Conservation (phyloP, 1,140 invertebrate genomes). For the Drosophila ohnishii region DNA sequence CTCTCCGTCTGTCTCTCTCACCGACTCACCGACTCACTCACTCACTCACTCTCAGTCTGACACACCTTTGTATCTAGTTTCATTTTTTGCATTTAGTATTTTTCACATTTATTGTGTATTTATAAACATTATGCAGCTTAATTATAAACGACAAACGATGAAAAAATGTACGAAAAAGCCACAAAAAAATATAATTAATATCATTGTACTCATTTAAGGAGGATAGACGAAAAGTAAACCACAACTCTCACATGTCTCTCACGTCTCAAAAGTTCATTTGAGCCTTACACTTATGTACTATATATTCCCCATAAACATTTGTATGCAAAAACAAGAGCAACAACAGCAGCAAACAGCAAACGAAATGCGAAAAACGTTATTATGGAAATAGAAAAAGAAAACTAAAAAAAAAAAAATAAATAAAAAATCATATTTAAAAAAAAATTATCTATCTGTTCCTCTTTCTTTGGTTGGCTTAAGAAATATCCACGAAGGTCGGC, state of each 20-base stretch:
- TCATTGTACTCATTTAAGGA: slow-evolving; percentile 51
- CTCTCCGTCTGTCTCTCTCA: slow-evolving; percentile 17
- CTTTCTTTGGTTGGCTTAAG: slow-evolving; percentile 14
- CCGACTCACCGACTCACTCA: slow-evolving; percentile 46
- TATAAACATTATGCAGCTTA: slow-evolving; percentile 82
- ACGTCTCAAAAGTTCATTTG: slow-evolving; percentile 69
- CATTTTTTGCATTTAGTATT: slow-evolving; percentile 82
- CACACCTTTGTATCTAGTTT: slow-evolving; percentile 81
- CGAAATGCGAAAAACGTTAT: slow-evolving; percentile 73
- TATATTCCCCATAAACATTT: slow-evolving; percentile 69
- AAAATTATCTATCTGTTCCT: slow-evolving; percentile 15
- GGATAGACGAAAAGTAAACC: slow-evolving; percentile 34
- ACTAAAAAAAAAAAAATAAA: slow-evolving; percentile 72
- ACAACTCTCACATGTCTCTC: slow-evolving; percentile 77
- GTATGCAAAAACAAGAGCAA: slow-evolving; percentile 44
- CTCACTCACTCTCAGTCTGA: slow-evolving; percentile 74
- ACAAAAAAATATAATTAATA: slow-evolving; percentile 45
- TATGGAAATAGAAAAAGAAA: slow-evolving; percentile 75
- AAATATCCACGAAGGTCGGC: slow-evolving; percentile 39
- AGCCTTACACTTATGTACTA: slow-evolving; percentile 57
- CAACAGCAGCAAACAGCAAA: slow-evolving; percentile 55
- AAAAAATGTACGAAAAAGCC: slow-evolving; percentile 56
- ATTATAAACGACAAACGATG: slow-evolving; percentile 64
- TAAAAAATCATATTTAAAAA: slow-evolving; percentile 77
- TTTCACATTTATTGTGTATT: slow-evolving; percentile 79